Percentiles rank a stretch among this genome's conserved stretches.
Evolutionary conservation across 2,797 vertebrate genomes (phyloP).

Genomic region (Xenops minutus): DNA sequence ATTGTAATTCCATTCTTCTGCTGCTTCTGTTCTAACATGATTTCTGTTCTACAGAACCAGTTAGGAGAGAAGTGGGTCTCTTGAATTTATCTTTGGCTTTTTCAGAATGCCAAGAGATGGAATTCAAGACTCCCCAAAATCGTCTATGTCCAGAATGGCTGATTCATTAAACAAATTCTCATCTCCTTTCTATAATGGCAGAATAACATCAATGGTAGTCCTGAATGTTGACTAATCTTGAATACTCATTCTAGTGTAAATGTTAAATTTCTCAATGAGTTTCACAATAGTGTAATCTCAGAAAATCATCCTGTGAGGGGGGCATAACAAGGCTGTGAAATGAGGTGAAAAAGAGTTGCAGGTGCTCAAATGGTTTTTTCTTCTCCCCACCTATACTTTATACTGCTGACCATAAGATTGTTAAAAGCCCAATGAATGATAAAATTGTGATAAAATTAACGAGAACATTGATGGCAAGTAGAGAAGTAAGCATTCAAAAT

Average conservation of each 20-base stretch:
- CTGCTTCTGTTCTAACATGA: background rate
- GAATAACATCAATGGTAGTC: background rate
- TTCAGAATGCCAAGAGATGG: background rate
- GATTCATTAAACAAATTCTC: background rate
- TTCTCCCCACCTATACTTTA: background rate
- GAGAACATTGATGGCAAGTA: background rate
- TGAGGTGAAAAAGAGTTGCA: background rate
- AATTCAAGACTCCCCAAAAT: background rate
- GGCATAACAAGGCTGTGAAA: background rate
- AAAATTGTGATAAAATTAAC: background rate
- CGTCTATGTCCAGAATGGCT: background rate
- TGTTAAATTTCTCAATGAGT: background rate
- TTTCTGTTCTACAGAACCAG: background rate
- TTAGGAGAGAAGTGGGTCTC: background rate
- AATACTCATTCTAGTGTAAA: background rate
- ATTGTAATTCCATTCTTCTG: background rate
- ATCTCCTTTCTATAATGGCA: background rate
- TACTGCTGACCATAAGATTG: background rate
- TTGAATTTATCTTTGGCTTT: background rate
- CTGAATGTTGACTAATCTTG: background rate
- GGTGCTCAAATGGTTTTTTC: background rate
- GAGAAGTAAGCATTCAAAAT: background rate
- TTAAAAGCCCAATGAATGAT: background rate
- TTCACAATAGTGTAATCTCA: background rate
- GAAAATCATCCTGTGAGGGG: too few species aligned